phyloP scores from a whole-genome alignment of 1,140 invertebrate species.

The Prorops nasuta region DNA sequence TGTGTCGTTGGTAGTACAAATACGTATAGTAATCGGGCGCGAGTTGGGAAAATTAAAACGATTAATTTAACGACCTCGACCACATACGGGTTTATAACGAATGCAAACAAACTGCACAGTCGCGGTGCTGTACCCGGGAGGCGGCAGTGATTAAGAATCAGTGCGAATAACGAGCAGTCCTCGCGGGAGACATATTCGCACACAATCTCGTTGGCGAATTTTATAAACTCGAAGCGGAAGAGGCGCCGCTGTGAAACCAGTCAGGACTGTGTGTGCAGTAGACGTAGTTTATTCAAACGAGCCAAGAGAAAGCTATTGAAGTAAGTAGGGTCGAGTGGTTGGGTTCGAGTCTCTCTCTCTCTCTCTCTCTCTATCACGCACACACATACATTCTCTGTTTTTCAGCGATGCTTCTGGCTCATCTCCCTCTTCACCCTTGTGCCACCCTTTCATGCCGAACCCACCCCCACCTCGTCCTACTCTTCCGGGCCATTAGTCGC shows the following conservation, averaged over 20 bases:
- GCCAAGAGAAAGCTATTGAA: slow-evolving; percentile 46
- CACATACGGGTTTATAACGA: slow-evolving; percentile 12
- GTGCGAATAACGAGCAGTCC: neutral
- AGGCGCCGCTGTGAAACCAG: slow-evolving; percentile 7
- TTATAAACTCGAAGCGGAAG: neutral
- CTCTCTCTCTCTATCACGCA: slow-evolving; percentile 19
- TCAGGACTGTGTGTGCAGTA: slow-evolving; percentile 20
- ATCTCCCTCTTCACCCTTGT: too few relatives aligned
- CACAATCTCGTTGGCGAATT: neutral
- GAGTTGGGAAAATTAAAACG: neutral
- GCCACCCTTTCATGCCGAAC: neutral
- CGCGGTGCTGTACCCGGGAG: neutral
- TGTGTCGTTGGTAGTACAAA: too few relatives aligned
- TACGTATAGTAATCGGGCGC: too few relatives aligned
- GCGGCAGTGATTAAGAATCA: slow-evolving; percentile 2
- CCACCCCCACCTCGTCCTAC: slow-evolving; percentile 16
- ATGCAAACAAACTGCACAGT: slow-evolving; percentile 12
- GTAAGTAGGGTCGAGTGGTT: slow-evolving; percentile 51
- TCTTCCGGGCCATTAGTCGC: slow-evolving; percentile 45
- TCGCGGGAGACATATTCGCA: neutral
- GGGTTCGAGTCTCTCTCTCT: slow-evolving; percentile 17
- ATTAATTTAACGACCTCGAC: neutral
- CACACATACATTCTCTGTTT: neutral
- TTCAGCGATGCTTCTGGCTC: too few relatives aligned
- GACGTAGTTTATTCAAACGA: slow-evolving; percentile 52